These are phyloP conservation scores for Dasypogon diadema DNA, from an alignment of 2,888 invertebrate species.

Conservation along the genomic window DNA sequence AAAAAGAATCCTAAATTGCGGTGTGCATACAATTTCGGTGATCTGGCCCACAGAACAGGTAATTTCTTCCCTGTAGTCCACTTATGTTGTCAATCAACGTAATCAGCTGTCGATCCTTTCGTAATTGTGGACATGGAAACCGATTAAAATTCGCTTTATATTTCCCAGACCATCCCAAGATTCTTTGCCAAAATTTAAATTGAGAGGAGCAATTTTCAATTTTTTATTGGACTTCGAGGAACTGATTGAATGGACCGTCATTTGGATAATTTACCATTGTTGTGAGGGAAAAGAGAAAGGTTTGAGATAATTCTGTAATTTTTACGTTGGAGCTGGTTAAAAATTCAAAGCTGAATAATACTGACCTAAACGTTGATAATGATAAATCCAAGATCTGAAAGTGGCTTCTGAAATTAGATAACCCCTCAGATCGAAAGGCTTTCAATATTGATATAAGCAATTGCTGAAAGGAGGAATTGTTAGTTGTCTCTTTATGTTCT, in stretches of 20 bases:
- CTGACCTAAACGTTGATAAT: too few species aligned
- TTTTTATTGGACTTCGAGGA: conserved; percentile 18
- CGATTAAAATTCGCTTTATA: conserved; percentile 24
- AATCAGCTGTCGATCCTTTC: conserved; percentile 52
- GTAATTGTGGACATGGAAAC: conserved; percentile 25
- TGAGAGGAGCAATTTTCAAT: not conserved
- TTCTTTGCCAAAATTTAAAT: conserved; percentile 27
- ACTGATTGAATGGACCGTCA: not conserved
- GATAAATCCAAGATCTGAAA: too few species aligned
- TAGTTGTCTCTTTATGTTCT: too few species aligned
- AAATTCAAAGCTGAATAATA: too few species aligned
- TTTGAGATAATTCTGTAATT: too few species aligned
- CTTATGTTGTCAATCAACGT: conserved; percentile 54
- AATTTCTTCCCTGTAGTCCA: conserved; percentile 41
- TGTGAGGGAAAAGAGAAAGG: too few species aligned
- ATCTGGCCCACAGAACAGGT: not conserved
- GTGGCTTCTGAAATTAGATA: too few species aligned
- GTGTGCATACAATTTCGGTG: not conserved
- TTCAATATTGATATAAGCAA: too few species aligned
- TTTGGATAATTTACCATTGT: not conserved
- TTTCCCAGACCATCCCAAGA: not conserved
- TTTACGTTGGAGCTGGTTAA: too few species aligned
- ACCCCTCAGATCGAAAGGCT: too few species aligned
- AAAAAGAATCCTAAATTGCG: conserved; percentile 1
- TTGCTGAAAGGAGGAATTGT: too few species aligned